Evolutionary conservation across 2,113 vertebrate species (phyloP).

Genomic region (Sus scrofa): DNA sequence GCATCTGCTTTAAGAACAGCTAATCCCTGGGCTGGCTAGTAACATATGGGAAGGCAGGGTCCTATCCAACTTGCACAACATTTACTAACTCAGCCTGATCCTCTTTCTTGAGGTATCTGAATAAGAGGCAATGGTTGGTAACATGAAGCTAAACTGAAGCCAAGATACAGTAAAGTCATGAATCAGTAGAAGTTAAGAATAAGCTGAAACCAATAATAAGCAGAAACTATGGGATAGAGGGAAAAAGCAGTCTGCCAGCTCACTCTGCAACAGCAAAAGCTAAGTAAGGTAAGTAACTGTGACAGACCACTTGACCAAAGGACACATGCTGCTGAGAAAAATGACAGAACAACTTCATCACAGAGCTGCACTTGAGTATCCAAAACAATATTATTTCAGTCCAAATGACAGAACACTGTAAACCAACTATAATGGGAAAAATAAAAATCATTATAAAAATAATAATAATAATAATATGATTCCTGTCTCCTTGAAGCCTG

Average conservation of each 20-base stretch:
- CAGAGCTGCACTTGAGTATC: neutral
- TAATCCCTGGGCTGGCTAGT: neutral
- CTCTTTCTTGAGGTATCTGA: neutral
- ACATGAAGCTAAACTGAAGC: neutral
- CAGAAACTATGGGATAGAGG: neutral
- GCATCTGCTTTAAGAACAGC: conserved; percentile 10
- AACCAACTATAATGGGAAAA: no score
- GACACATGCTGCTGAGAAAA: neutral
- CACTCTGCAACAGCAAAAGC: neutral
- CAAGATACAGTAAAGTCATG: conserved; percentile 7
- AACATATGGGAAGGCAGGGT: neutral
- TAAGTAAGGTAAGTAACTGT: neutral
- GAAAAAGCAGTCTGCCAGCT: neutral
- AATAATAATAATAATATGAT: no score
- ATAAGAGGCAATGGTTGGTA: neutral
- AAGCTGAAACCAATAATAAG: neutral
- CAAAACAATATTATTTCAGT: neutral
- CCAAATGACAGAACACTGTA: no score
- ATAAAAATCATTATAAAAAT: no score
- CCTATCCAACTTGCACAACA: neutral
- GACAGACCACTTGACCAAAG: neutral
- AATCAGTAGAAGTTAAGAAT: conserved; percentile 17
- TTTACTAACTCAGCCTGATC: neutral
- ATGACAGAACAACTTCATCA: neutral
- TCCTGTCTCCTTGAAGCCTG: neutral